Evolutionary conservation across 2,797 vertebrate species (phyloP), one percentile per base, ranked within the genome.

Genomic region (Masticophis lateralis): DNA sequence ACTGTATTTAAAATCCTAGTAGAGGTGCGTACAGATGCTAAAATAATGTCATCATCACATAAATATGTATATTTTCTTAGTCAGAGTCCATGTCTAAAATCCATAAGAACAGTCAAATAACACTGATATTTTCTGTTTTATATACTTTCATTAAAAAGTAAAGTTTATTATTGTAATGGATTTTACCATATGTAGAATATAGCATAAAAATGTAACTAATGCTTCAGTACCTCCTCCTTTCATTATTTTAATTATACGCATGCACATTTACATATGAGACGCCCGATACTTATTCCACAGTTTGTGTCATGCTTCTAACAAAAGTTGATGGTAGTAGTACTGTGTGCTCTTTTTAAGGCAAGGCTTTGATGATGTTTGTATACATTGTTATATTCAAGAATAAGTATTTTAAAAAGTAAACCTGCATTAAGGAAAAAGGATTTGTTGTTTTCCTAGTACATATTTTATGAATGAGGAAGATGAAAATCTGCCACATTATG

Each of bases 401-500:
- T 27, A 74, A 86, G 53, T 92, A 12, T 60, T 61, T 14, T 20
- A 74, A 22, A 59, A 57, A 57, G 55, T n/a, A 51, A 22, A 43
- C 56, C 4, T 7, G 20, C 51, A 59, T 51, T 74, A 61, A 89
- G 27, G 28, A 74, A 91, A 79, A 79, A 63, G 83, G 12, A 57
- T 56, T 88, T 88, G 12, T 43, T 92, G n/a, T 93, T 55, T 90
- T 92, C 91, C 25, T 97, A 99, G 99, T 94, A 96, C 98, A 13
- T 99, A 98, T 96, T 99, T 98, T 95, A 97, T 98, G 93, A 99
- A 96, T 37, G 99, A 99, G 96, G 99, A 99, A 94, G 99, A 99
- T 27, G 99, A 99, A 97, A 99, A 98, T 95, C 94, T 99, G 95
- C 99, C 99, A 55, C 99, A 99, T 96, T 98, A 98, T 3, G 98